Base-by-base conservation (phyloP, 2,888 invertebrate genomes). In the Tolmerus cingulatus region DNA sequence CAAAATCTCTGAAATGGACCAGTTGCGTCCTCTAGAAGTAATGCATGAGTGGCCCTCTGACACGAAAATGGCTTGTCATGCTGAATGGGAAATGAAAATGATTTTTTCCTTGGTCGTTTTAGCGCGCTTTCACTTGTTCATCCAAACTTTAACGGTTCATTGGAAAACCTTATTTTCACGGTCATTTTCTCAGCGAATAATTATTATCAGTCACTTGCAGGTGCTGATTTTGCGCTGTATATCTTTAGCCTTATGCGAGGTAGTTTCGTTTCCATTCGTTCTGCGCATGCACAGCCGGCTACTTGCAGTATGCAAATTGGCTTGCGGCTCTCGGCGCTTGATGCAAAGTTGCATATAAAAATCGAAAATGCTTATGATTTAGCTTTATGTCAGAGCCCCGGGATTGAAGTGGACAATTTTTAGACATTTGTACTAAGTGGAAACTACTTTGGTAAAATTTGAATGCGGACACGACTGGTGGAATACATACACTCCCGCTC, bases 121-220 rank as follows among this genome's bases (percentile, higher is more conserved):
- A 27, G 40, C 66, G 34, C 40, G 84, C 84, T 84, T 82, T 84
- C 84, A 37, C 84, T 34, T 37, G n/a, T 84, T n/a, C 84, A 66
- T 66, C 74, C 40, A 74, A 86, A 86, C 74, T 86, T 86, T 86
- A 86, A 86, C 85, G 74, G 85, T 86, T 86, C 66, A 76, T 74
- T 34, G 74, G 81, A 74, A 46, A 76, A 86, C 46, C 74, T 86
- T 74, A 74, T 86, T 86, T 86, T 86, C 85, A 86, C 46, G 85
- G 85, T 74, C 74, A 86, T 86, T 86, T 86, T 86, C 74, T 85
- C 46, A 74, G 34, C 51, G 51, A 81, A 81, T 81, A 81, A 81
- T 81, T 81, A 81, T 81, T 81, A 81, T 81, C 81, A 81, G 27
- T 55, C 78, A 81, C 55, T 27, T 27, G 81, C 81, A 81, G 46